These are phyloP conservation scores for Bedellia somnulentella DNA, from an alignment of 2,888 invertebrate genomes.

Conservation along the genomic window DNA sequence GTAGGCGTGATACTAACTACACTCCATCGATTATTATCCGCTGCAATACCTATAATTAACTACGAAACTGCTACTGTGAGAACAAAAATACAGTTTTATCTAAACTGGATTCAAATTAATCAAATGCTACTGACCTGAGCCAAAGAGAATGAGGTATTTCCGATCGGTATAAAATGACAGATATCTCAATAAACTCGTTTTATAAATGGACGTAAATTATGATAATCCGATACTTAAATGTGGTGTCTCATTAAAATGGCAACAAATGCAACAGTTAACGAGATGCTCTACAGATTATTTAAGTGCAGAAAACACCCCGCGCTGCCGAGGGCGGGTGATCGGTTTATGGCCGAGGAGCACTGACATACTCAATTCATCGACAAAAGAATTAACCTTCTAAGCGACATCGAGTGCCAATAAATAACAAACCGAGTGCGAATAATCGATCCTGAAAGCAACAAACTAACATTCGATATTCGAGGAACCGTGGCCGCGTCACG, in stretches of 20 bases:
- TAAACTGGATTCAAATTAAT: no score
- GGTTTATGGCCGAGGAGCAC: conserved; percentile 32
- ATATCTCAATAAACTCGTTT: conserved; percentile 3
- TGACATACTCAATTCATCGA: conserved; percentile 16
- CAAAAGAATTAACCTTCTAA: conserved; percentile 47
- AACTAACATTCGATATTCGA: conserved; percentile 17
- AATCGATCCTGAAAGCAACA: conserved; percentile 37
- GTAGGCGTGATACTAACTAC: conserved; percentile 49
- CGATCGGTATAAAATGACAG: not conserved
- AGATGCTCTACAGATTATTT: no score
- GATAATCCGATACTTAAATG: conserved; percentile 5
- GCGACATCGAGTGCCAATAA: conserved; percentile 54
- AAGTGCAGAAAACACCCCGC: no score
- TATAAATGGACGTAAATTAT: conserved; percentile 3
- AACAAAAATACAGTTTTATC: no score
- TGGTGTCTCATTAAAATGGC: conserved; percentile 30
- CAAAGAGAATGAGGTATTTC: conserved; percentile 1
- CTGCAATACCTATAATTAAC: no score
- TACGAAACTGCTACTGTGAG: no score
- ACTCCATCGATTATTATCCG: conserved; percentile 47
- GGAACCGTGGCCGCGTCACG: conserved; percentile 1
- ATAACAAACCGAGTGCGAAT: conserved; percentile 39
- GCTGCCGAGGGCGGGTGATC: conserved; percentile 45
- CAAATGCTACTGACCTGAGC: no score
- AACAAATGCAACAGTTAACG: conserved; percentile 29